Conservation (phyloP, 2,888 invertebrate genomes). For the Helleia helle region DNA sequence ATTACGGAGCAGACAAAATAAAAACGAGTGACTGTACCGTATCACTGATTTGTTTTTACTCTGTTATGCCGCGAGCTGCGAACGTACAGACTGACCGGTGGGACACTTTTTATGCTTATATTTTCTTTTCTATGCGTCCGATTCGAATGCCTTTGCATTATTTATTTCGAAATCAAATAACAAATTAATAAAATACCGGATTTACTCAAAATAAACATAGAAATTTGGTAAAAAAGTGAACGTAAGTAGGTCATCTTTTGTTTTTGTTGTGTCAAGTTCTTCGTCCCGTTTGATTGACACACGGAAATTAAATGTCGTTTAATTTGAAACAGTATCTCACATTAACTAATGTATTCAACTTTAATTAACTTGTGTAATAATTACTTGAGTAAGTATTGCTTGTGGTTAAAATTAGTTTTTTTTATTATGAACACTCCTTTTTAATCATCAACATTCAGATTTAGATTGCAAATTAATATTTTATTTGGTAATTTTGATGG, state of each 20-base stretch:
- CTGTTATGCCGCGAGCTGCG: constrained; percentile 34
- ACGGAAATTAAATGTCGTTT: constrained; percentile 39
- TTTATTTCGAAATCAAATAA: neutral
- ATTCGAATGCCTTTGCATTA: neutral
- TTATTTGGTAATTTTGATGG: too few species aligned
- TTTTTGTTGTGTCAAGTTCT: constrained; percentile 32
- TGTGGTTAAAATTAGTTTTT: too few species aligned
- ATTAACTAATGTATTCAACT: too few species aligned
- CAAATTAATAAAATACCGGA: neutral
- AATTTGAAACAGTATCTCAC: too few species aligned
- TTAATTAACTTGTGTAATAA: too few species aligned
- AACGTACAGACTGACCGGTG: neutral
- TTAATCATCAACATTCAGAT: too few species aligned
- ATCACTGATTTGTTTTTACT: constrained; percentile 62
- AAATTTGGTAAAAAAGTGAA: constrained; percentile 7
- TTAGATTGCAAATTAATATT: too few species aligned
- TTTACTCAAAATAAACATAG: neutral
- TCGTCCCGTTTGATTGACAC: constrained; percentile 43
- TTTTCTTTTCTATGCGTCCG: neutral
- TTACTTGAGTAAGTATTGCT: too few species aligned
- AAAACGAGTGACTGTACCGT: constrained; percentile 50
- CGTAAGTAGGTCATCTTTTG: constrained; percentile 6
- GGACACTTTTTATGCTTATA: neutral
- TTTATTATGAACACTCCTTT: too few species aligned
- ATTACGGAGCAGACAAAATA: constrained; percentile 65